phyloP scores from a whole-genome alignment of 2,113 vertebrate species.

The Catagonus wagneri region DNA sequence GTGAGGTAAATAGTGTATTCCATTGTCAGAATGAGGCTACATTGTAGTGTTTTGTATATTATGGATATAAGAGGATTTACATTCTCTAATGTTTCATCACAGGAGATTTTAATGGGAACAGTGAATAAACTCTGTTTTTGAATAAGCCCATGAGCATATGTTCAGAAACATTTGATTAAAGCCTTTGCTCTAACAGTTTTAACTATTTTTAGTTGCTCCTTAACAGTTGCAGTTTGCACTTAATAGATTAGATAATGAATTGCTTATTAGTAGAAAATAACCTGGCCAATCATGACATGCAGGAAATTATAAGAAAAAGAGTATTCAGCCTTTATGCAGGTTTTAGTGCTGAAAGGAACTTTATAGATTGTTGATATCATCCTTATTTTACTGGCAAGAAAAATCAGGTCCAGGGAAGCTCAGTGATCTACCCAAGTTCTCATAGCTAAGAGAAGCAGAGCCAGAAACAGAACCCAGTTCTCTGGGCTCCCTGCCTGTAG shows the following conservation, averaged over 20 bases:
- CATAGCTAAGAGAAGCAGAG: not conserved
- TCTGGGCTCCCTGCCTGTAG: not conserved
- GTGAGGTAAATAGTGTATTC: not conserved
- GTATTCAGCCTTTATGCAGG: not conserved
- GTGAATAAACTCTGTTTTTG: slow-evolving; percentile 66
- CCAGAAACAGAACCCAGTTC: not conserved
- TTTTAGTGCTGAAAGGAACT: slow-evolving; percentile 24
- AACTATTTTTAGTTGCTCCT: slow-evolving; percentile 72
- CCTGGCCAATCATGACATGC: not conserved
- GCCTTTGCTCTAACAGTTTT: slow-evolving; percentile 64
- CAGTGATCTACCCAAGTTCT: slow-evolving; percentile 6
- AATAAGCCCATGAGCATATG: slow-evolving; percentile 67
- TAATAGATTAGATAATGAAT: slow-evolving; percentile 76
- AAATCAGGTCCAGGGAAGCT: slow-evolving; percentile 23
- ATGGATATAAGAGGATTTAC: slow-evolving; percentile 51
- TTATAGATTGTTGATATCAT: not conserved
- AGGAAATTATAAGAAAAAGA: slow-evolving; percentile 57
- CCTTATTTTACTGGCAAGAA: slow-evolving; percentile 16
- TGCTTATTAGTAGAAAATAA: slow-evolving; percentile 63
- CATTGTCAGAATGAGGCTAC: slow-evolving; percentile 30
- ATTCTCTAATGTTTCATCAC: slow-evolving; percentile 54
- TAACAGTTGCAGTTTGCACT: slow-evolving; percentile 69
- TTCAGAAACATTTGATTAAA: slow-evolving; percentile 72
- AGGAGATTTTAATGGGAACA: slow-evolving; percentile 63
- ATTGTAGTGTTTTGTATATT: slow-evolving; percentile 37